Base-by-base conservation (phyloP, 2,888 invertebrate genomes). In the Boloria selene region DNA sequence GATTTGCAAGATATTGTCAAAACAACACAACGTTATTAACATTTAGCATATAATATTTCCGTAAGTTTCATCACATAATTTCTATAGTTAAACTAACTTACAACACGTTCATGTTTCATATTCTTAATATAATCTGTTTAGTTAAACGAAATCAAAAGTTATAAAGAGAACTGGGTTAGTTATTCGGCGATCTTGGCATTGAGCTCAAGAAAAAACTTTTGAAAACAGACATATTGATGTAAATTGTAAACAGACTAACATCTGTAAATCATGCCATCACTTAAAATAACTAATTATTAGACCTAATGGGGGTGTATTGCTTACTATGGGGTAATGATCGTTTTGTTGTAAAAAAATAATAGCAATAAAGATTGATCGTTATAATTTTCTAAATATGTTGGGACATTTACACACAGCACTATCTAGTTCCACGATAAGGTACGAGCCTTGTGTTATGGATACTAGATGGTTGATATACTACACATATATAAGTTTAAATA, bases 131-230 rank as follows among this genome's bases (percentile, higher is more conserved):
- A 63, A 17, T 53, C 44, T 13, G 42, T 61, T 61, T 61, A 53
- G 64, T 58, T 61, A n/a, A 22, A 53, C 53, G 51, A 58, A 68
- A 54, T 65, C n/a, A 64, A 55, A 38, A 55, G 52, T n/a, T 61
- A 61, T 56, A 64, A 68, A 58, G 53, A 54, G 61, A 68, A 61
- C 61, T 68, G 56, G 61, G 61, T 68, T 68, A 67, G 60, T 51
- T 64, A 61, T 61, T 56, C 44, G 16, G 42, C 64, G 49, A 53
- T 61, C 49, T 55, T 53, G 55, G 54, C 59, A 60, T 54, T 67
- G 59, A 51, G 45, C 51, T 51, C 17, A 50, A 53, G 49, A 50
- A 59, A 59, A 59, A 54, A 52, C 13, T 45, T 65, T 61, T 22
- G 16, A 54, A 44, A 52, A 64, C 58, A 64, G 45, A 58, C 45